Conservation (phyloP, 2,113 vertebrate species). For the Lophochroa leadbeateri region DNA sequence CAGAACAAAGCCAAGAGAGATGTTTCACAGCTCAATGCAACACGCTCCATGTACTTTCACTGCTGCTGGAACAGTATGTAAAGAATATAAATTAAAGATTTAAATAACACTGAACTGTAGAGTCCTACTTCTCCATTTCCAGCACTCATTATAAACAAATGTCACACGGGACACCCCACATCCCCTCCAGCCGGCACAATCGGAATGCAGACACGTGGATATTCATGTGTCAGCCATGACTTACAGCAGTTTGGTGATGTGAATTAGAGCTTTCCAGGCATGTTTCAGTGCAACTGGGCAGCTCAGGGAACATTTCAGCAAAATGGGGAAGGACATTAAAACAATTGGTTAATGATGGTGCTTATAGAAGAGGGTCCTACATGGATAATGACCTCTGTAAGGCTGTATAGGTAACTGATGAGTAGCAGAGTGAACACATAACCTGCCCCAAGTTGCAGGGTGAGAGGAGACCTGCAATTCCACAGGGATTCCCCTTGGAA, state of each 20-base stretch:
- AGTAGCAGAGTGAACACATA: neutral
- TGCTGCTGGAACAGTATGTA: neutral
- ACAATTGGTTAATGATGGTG: neutral
- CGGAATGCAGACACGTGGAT: neutral
- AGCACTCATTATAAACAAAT: neutral
- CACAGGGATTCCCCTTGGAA: neutral
- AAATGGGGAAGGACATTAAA: neutral
- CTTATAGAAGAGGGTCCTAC: neutral
- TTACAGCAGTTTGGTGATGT: neutral
- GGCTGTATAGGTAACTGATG: rapidly evolving
- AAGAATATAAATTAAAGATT: neutral
- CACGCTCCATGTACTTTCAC: neutral
- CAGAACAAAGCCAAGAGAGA: neutral
- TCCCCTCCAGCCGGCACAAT: rapidly evolving
- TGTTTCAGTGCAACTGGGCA: neutral
- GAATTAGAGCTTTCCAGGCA: neutral
- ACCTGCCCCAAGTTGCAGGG: neutral
- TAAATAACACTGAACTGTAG: neutral
- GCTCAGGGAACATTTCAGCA: neutral
- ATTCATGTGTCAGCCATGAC: neutral
- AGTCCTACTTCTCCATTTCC: neutral
- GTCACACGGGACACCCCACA: neutral
- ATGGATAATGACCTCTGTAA: neutral
- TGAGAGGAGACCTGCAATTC: neutral
- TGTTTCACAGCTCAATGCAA: neutral